phyloP scores from a whole-genome alignment of 1,140 invertebrate species.

The Drosophila asahinai region DNA sequence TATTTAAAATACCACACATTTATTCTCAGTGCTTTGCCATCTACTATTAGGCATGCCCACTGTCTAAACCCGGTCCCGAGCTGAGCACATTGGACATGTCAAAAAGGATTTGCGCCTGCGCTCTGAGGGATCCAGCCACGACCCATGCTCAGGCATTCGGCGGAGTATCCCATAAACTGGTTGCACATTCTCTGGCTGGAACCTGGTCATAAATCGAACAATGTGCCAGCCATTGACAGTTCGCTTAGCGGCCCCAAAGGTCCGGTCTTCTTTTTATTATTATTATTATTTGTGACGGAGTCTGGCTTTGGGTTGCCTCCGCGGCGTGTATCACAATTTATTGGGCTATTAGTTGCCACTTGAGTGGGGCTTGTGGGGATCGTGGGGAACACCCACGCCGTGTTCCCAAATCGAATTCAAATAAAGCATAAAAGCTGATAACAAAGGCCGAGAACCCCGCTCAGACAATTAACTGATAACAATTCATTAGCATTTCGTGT shows the following conservation, averaged over 20 bases:
- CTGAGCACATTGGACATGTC: slow-evolving; percentile 53
- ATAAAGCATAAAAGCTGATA: slow-evolving; percentile 73
- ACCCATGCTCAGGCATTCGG: neutral
- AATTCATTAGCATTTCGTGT: slow-evolving; percentile 75
- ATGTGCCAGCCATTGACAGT: slow-evolving; percentile 68
- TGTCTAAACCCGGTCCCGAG: slow-evolving; percentile 3
- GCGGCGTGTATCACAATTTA: slow-evolving; percentile 56
- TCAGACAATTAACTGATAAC: slow-evolving; percentile 73
- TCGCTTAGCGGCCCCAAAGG: slow-evolving; percentile 46
- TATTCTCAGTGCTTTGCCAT: slow-evolving; percentile 16
- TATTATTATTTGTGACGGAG: slow-evolving; percentile 12
- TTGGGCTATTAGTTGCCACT: slow-evolving; percentile 77
- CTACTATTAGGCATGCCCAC: slow-evolving; percentile 48
- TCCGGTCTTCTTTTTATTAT: slow-evolving; percentile 22
- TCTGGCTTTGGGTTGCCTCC: slow-evolving; percentile 25
- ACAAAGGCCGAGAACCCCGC: slow-evolving; percentile 40
- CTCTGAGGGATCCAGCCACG: slow-evolving; percentile 10
- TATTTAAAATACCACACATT: neutral
- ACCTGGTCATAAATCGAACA: slow-evolving; percentile 57
- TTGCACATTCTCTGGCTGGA: slow-evolving; percentile 37
- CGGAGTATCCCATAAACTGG: slow-evolving; percentile 57
- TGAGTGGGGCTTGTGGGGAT: slow-evolving; percentile 48
- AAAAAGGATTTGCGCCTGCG: slow-evolving; percentile 66
- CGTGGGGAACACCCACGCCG: slow-evolving; percentile 65
- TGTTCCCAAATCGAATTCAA: slow-evolving; percentile 49